Evolutionary conservation across 2,888 invertebrate species (phyloP), one percentile per base, ranked within the genome.

Genomic region (Ernsta delagoae): DNA sequence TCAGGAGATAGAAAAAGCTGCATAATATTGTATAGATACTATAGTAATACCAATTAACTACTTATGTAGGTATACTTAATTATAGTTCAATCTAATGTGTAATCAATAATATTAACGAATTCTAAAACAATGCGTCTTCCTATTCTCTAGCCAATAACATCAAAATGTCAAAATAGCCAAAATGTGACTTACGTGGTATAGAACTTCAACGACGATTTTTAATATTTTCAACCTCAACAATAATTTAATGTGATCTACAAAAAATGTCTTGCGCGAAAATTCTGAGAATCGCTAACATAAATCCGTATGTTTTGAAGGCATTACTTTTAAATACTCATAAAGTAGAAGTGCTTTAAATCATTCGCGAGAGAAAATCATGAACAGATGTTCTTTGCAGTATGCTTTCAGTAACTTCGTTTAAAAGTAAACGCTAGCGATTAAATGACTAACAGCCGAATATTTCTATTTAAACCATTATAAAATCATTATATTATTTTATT

Each of bases 231-330:
- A 24, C 24, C 24, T 24, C 24, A 3, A 24, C 24, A 24, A 24
- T 24, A 39, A 62, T 41, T 62, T 57, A 57, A 57, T 57, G 6
- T 36, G 5, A 62, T 24, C 31, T 34, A 57, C 16, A 68, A 9
- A 61, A 36, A n/a, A 67, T 57, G 31, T 63, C 57, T 68, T 39
- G n/a, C n/a, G 56, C 3, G 11, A 9, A 57, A 5, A 50, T 63
- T 63, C 62, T 39, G 6, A 11, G 62, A 39, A 63, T 36, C 41
- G 39, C 16, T 59, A 41, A 50, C 62, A 68, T 62, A 62, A 68
- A 63, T 59, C 48, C 57, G 68, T 63, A 57, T 68, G 41, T 68
- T 68, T 62, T 68, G 48, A 68, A 59, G 57, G 48, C 59, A 63
- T 59, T 59, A 63, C 41, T 68, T 45, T 68, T 54, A 68, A 68